Evolutionary conservation across 2,888 invertebrate species (phyloP).

Genomic region (Rhingia campestris): DNA sequence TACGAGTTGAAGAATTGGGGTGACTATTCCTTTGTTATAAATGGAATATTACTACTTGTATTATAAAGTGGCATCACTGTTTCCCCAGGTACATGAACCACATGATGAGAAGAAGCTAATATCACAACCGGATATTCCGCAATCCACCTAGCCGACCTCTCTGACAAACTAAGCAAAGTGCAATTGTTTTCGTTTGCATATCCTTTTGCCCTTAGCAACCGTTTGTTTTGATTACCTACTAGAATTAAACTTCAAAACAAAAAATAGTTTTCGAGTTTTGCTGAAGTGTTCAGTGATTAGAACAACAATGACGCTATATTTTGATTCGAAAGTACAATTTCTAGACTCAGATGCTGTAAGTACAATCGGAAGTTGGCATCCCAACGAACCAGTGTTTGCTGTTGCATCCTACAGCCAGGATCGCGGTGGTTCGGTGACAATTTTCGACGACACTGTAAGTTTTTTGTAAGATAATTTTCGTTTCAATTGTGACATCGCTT

Average conservation of each 20-base stretch:
- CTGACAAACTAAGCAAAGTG: neutral
- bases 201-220: slow-evolving; percentile 42
- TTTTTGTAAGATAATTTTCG: neutral
- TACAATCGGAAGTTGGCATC: slow-evolving; percentile 93
- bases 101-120: neutral
- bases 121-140: neutral
- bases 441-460: slow-evolving; percentile 93
- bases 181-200: neutral
- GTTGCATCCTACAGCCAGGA: slow-evolving; percentile 94
- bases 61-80: slow-evolving; percentile 8
- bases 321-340: slow-evolving; percentile 92
- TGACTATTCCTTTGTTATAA: no score
- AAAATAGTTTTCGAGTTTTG: neutral
- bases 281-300: no score
- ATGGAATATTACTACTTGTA: neutral
- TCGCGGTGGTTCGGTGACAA: slow-evolving; percentile 93
- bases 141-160: slow-evolving; percentile 5
- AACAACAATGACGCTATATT: slow-evolving; percentile 89
- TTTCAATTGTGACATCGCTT: slow-evolving; percentile 9
- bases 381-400: slow-evolving; percentile 90
- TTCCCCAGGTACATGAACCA: neutral
- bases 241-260: slow-evolving; percentile 3
- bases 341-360: slow-evolving; percentile 90
- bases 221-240: slow-evolving; percentile 50
- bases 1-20: no score